Evolutionary conservation across 2,797 vertebrate species (phyloP).

Genomic region (Brotogeris chrysoptera): DNA sequence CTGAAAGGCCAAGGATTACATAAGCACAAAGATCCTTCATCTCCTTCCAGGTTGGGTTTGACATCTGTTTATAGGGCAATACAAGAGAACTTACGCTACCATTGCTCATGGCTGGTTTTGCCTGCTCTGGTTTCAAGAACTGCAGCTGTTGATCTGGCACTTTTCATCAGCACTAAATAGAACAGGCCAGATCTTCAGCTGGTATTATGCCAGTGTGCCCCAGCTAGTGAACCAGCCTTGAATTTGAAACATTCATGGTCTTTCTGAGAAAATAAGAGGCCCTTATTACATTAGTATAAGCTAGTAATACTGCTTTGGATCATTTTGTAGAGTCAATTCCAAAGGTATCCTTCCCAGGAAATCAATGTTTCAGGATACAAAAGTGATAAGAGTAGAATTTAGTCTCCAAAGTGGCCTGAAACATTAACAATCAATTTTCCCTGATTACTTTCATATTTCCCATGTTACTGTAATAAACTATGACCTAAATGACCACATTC

Average conservation of each 20-base stretch:
- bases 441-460: background rate
- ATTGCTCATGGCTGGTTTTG: background rate
- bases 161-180: background rate
- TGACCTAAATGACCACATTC: conserved; percentile 19
- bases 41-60: background rate
- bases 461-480: conserved; percentile 38
- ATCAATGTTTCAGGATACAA: background rate
- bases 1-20: background rate
- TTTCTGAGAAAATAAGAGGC: background rate
- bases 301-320: background rate
- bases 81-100: background rate
- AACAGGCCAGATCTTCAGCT: background rate
- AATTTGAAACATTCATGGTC: background rate
- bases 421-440: conserved; percentile 39
- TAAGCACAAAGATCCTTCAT: background rate
- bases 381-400: background rate
- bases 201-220: background rate
- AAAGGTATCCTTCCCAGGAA: background rate
- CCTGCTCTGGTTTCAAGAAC: background rate
- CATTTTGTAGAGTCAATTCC: background rate
- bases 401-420: conserved; percentile 22
- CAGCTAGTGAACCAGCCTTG: background rate
- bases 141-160: background rate
- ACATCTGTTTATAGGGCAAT: background rate
- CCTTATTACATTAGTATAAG: background rate